These are phyloP conservation scores for Artemisiospiza belli DNA, from an alignment of 2,113 vertebrate genomes.

Conservation along the genomic window DNA sequence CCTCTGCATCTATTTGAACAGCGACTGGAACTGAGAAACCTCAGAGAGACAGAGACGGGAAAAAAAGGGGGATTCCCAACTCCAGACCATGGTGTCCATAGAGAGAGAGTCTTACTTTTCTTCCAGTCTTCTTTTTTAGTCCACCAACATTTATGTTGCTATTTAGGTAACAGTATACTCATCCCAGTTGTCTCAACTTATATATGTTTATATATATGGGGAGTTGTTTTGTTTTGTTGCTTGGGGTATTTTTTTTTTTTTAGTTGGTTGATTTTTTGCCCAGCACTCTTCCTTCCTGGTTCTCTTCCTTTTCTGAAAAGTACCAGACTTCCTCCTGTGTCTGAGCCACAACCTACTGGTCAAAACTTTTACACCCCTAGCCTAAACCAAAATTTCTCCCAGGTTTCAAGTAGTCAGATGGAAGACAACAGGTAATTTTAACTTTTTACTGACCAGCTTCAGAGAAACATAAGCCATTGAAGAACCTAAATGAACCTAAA, in stretches of 20 bases:
- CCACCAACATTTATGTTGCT: background rate
- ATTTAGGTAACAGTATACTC: background rate
- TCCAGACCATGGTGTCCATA: background rate
- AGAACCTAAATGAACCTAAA: background rate
- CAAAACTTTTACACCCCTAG: background rate
- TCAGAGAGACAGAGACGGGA: background rate
- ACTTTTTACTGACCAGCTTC: background rate
- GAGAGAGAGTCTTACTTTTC: background rate
- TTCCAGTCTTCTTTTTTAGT: background rate
- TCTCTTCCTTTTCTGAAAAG: background rate
- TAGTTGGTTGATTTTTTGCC: background rate
- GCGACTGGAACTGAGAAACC: background rate
- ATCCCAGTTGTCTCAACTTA: rapidly evolving
- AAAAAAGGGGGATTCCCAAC: background rate
- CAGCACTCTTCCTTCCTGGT: background rate
- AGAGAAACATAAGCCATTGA: background rate
- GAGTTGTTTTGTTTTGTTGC: background rate
- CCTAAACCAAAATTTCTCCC: background rate
- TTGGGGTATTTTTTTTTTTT: no score
- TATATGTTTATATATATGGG: rapidly evolving
- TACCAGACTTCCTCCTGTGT: background rate
- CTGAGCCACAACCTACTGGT: background rate
- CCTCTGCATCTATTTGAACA: background rate
- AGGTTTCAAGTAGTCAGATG: background rate
- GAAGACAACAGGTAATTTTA: background rate